A percentile compares a stretch with the other conserved stretches of the same genome.
Conservation (phyloP, 1,140 invertebrate genomes). For the Apis dorsata region DNA sequence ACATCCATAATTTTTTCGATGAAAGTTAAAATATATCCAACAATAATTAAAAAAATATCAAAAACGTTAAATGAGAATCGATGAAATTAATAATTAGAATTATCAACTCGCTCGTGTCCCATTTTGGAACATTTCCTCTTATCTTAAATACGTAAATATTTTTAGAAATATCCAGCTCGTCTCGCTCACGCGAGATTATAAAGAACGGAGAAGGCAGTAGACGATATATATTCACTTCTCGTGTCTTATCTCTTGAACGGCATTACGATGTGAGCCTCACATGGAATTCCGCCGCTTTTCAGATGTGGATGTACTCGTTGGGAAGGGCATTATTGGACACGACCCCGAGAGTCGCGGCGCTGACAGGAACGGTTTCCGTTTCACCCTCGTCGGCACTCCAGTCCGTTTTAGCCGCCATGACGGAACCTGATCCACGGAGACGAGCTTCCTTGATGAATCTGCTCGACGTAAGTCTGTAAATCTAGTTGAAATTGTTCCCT, state of each 20-base stretch:
- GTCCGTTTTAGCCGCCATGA: constrained; percentile 81
- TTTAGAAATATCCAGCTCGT: too few relatives aligned
- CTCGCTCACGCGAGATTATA: too few relatives aligned
- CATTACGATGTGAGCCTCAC: neutral
- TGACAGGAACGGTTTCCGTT: constrained; percentile 80
- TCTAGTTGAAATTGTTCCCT: constrained; percentile 27
- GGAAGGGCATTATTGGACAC: constrained; percentile 80
- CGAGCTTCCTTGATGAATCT: constrained; percentile 83
- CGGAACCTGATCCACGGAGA: constrained; percentile 78
- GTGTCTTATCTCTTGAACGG: neutral
- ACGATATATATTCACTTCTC: neutral
- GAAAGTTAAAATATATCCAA: too few relatives aligned
- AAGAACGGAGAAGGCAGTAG: too few relatives aligned
- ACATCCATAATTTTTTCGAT: too few relatives aligned
- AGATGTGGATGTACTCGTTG: constrained; percentile 84
- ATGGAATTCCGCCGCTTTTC: constrained; percentile 64
- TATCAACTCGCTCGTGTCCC: too few relatives aligned
- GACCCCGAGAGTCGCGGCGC: constrained; percentile 78
- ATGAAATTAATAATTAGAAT: too few relatives aligned
- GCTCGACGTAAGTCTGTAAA: constrained; percentile 80
- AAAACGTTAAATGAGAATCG: too few relatives aligned
- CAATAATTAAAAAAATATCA: too few relatives aligned
- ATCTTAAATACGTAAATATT: too few relatives aligned
- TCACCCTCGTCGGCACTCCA: constrained; percentile 80
- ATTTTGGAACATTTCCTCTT: too few relatives aligned